Percentiles rank a stretch among this genome's conserved stretches.
Conservation (phyloP, 1,140 invertebrate species). For the Ctenoplectra terminalis region DNA sequence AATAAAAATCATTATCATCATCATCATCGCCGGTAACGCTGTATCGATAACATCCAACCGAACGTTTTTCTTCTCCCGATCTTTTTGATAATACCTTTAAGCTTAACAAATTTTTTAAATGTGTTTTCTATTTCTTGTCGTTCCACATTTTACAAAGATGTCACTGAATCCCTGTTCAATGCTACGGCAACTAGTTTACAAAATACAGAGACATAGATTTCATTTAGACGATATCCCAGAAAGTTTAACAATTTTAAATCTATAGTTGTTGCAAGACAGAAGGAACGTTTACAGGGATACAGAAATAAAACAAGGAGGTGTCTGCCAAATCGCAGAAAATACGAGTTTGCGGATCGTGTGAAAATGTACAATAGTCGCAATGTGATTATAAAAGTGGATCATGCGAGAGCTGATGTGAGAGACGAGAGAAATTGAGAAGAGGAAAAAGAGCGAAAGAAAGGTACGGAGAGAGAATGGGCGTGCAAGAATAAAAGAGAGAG, state of each 20-base stretch:
- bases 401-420: slow-evolving; percentile 25
- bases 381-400: slow-evolving; percentile 77
- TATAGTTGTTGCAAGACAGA: slow-evolving; percentile 44
- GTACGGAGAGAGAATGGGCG: slow-evolving; percentile 64
- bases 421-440: slow-evolving; percentile 22
- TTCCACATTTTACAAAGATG: background rate
- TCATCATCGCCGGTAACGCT: too few relatives aligned
- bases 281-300: slow-evolving; percentile 35
- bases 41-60: background rate
- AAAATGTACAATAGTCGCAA: slow-evolving; percentile 81
- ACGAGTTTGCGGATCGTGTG: slow-evolving; percentile 75
- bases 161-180: background rate
- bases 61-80: background rate
- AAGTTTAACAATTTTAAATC: slow-evolving; percentile 25
- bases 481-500: slow-evolving; percentile 61
- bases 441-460: slow-evolving; percentile 49
- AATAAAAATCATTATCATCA: too few relatives aligned
- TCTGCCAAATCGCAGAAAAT: slow-evolving; percentile 64
- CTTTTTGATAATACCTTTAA: background rate
- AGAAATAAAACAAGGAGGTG: slow-evolving; percentile 53
- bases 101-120: slow-evolving; percentile 7
- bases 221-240: slow-evolving; percentile 2
- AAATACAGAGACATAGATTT: slow-evolving; percentile 14
- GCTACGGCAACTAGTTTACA: background rate
- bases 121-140: slow-evolving; percentile 3